phyloP scores from a whole-genome alignment of 2,113 vertebrate species.

The Rhegmatorhina hoffmannsi region DNA sequence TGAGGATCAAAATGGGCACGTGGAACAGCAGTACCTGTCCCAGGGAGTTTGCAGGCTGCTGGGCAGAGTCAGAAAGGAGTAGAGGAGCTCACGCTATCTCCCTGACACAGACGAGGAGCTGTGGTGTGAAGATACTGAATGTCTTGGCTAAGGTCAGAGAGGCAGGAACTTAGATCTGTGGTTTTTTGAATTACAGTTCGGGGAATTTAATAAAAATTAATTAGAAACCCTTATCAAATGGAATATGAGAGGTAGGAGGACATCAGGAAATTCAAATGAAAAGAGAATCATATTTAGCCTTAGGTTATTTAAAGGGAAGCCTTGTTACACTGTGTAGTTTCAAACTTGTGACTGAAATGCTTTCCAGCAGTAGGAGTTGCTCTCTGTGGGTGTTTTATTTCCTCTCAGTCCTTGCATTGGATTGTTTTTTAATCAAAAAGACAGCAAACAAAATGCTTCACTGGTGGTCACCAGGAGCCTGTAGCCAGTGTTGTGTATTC shows the following conservation, averaged over 20 bases:
- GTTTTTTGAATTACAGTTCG: background rate
- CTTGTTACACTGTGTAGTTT: background rate
- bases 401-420: background rate
- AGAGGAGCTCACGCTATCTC: background rate
- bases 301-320: background rate
- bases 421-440: slow-evolving; percentile 22
- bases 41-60: background rate
- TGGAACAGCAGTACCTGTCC: background rate
- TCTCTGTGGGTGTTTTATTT: background rate
- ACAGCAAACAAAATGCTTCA: background rate
- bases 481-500: background rate
- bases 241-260: background rate
- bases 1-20: background rate
- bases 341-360: background rate
- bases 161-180: background rate
- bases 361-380: background rate
- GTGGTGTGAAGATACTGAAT: background rate
- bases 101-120: background rate
- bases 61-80: background rate
- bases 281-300: background rate
- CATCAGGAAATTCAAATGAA: background rate
- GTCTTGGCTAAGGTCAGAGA: background rate
- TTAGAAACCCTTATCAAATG: background rate
- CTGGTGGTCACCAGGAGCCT: background rate
- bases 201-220: background rate